Percentiles rank a stretch among this genome's conserved stretches.
Evolutionary conservation across 2,113 vertebrate species (phyloP).

Genomic region (Tetrax tetrax): DNA sequence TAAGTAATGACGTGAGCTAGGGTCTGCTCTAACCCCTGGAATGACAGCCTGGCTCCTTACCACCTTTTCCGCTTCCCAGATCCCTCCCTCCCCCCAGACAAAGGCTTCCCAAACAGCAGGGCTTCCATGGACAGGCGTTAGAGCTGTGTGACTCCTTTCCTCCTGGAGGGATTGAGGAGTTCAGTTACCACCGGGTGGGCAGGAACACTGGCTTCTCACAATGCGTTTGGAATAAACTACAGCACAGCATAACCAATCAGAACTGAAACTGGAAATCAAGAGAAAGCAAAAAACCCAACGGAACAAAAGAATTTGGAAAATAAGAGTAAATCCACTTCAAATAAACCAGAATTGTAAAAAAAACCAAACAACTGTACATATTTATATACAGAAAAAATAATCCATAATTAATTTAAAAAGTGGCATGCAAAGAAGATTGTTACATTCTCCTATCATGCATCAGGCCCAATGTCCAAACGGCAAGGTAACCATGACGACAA

Average conservation of each 20-base stretch:
- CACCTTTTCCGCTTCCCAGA: conserved; percentile 52
- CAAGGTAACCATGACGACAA: conserved; percentile 92
- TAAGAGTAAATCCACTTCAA: conserved; percentile 49
- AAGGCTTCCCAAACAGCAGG: conserved; percentile 48
- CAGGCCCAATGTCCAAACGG: conserved; percentile 86
- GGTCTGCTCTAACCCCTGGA: background rate
- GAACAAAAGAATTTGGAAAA: conserved; percentile 39
- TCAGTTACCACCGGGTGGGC: conserved; percentile 66
- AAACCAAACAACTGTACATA: background rate
- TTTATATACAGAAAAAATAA: conserved; percentile 25
- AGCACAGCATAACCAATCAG: conserved; percentile 75
- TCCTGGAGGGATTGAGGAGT: conserved; percentile 46
- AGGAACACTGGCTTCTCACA: conserved; percentile 86
- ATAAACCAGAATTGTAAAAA: background rate
- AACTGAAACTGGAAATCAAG: conserved; percentile 70
- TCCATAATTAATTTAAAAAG: conserved; percentile 67
- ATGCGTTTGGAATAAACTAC: conserved; percentile 75
- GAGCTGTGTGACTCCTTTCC: conserved; percentile 74
- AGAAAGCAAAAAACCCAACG: conserved; percentile 73
- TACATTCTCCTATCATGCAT: conserved; percentile 99
- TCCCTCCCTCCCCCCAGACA: conserved; percentile 9
- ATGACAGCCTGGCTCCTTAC: background rate
- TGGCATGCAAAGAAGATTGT: conserved; percentile 91
- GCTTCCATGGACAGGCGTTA: conserved; percentile 67
- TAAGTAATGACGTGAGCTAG: background rate